phyloP scores from a whole-genome alignment of 2,113 vertebrate genomes.

The Myodes glareolus region DNA sequence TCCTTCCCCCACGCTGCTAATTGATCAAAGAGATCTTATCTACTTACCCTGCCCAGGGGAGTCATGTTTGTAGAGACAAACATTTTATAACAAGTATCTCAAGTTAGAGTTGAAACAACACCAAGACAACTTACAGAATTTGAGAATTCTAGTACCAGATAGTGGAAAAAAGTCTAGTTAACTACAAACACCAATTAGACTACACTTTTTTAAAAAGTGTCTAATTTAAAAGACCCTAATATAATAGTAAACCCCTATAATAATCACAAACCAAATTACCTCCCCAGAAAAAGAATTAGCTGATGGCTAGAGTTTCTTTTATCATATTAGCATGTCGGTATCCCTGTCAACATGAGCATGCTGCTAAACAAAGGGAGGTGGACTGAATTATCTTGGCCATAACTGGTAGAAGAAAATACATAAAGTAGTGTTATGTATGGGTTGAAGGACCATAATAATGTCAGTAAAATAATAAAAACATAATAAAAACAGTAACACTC shows the following conservation, averaged over 20 bases:
- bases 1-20: no score
- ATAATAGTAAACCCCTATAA: constrained; percentile 73
- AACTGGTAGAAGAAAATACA: neutral
- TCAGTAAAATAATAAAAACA: no score
- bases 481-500: neutral
- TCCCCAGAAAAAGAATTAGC: constrained; percentile 62
- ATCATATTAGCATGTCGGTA: neutral
- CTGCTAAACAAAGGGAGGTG: neutral
- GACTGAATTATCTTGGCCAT: neutral
- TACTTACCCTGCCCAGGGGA: no score
- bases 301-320: neutral
- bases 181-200: constrained; percentile 78
- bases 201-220: constrained; percentile 82
- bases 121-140: constrained; percentile 75
- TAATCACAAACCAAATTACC: constrained; percentile 65
- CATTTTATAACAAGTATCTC: constrained; percentile 60
- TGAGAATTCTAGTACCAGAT: constrained; percentile 78
- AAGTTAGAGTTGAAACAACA: constrained; percentile 63
- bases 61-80: neutral
- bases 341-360: neutral
- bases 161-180: constrained; percentile 68
- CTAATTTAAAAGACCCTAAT: constrained; percentile 78
- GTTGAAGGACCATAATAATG: no score
- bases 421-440: neutral
- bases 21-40: no score